phyloP scores from a whole-genome alignment of 2,797 vertebrate genomes.

The Cynopterus sphinx region DNA sequence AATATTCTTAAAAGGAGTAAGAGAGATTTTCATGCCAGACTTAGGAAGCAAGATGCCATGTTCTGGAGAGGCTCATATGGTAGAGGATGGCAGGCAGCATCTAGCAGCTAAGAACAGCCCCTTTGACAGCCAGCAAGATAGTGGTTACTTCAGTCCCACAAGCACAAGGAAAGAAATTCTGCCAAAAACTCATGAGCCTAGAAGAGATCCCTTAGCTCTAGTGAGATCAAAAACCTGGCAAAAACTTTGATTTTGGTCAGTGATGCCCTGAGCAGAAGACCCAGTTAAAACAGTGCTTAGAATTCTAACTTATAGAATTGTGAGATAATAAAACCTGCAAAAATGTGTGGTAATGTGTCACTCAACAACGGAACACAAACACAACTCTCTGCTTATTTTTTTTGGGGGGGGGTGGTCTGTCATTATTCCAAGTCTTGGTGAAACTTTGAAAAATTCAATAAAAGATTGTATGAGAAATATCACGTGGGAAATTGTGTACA shows the following conservation, averaged over 20 bases:
- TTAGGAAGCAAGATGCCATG: not conserved
- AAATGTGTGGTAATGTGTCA: not conserved
- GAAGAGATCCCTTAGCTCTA: not conserved
- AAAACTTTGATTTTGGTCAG: not conserved
- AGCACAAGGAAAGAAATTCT: not conserved
- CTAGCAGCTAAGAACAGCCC: not conserved
- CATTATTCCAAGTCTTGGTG: not conserved
- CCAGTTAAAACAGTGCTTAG: not conserved
- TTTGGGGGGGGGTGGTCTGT: rapidly evolving
- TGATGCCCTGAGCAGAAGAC: not conserved
- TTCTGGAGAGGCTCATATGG: not conserved
- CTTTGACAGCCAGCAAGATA: not conserved
- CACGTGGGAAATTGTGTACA: not conserved
- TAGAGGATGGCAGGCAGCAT: not conserved
- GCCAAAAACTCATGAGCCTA: not conserved
- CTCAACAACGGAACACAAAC: not conserved
- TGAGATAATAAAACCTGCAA: not conserved
- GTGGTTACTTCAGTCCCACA: not conserved
- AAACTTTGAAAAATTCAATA: not conserved
- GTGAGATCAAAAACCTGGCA: not conserved
- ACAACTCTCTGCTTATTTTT: not conserved
- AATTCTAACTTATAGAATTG: not conserved
- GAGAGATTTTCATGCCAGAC: not conserved
- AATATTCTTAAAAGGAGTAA: not conserved
- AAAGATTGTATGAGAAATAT: not conserved